phyloP scores from a whole-genome alignment of 2,797 vertebrate species.

The Propithecus perrieri region DNA sequence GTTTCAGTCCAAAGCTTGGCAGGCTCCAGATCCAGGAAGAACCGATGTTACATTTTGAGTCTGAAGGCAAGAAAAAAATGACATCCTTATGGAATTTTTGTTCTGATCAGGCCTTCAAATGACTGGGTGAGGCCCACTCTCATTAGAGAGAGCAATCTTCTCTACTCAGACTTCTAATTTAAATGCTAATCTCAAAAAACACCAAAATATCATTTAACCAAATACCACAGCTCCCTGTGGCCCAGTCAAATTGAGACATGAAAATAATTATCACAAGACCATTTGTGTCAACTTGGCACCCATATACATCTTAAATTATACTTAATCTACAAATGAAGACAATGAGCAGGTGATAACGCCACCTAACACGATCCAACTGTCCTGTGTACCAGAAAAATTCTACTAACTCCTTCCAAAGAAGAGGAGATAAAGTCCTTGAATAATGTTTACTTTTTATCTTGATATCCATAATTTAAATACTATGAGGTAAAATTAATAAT shows the following conservation, averaged over 20 bases:
- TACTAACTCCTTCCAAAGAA: neutral
- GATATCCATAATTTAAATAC: neutral
- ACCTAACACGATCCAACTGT: neutral
- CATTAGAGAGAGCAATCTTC: neutral
- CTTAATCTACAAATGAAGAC: neutral
- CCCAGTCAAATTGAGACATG: no score
- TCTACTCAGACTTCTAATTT: neutral
- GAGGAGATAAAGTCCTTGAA: neutral
- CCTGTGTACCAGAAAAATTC: neutral
- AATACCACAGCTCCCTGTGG: neutral
- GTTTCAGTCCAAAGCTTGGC: neutral
- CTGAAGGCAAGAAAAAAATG: neutral
- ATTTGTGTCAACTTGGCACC: neutral
- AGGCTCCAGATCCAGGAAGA: neutral
- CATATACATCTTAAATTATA: neutral
- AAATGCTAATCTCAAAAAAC: neutral
- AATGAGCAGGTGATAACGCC: neutral
- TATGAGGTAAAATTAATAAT: neutral
- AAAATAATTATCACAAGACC: neutral
- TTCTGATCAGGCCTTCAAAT: neutral
- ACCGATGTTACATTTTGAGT: no score
- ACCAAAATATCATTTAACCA: neutral
- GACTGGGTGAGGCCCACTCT: neutral
- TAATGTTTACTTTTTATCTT: neutral
- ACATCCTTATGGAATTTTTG: neutral